Percentiles rank a stretch among this genome's conserved stretches.
These are phyloP conservation scores for Halichoerus grypus DNA, from an alignment of 2,113 vertebrate species.

Conservation along the genomic window DNA sequence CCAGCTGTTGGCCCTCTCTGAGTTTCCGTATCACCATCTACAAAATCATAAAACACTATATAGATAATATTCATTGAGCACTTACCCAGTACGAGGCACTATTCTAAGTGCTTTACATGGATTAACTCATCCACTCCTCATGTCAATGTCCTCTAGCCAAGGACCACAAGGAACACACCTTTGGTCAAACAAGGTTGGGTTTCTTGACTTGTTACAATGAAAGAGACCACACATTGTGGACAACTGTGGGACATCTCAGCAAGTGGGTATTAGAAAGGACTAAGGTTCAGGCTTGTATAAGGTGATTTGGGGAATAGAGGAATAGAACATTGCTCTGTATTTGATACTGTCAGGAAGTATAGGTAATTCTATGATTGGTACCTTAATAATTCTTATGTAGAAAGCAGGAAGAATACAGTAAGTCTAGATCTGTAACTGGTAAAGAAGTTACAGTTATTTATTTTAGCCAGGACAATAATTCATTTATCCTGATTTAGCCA, in stretches of 20 bases:
- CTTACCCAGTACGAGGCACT: background rate
- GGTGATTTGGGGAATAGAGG: background rate
- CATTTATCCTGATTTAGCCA: background rate
- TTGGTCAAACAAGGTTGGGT: background rate
- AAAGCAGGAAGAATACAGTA: background rate
- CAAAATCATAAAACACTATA: background rate
- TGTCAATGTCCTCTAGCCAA: background rate
- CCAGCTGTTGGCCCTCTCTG: background rate
- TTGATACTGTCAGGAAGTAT: background rate
- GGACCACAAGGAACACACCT: background rate
- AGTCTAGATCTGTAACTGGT: background rate
- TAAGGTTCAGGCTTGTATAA: background rate
- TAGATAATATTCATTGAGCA: background rate
- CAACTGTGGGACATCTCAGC: background rate
- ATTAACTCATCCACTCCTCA: background rate
- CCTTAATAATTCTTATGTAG: background rate
- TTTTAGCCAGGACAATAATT: background rate
- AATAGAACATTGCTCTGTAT: background rate
- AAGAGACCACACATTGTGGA: background rate
- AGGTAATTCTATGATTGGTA: background rate
- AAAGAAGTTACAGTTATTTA: background rate
- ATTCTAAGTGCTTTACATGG: background rate
- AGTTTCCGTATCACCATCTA: background rate
- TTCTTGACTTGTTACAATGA: background rate
- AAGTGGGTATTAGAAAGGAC: background rate